These are phyloP conservation scores for Bimastos eiseni DNA, from an alignment of 2,888 invertebrate species.

Conservation along the genomic window DNA sequence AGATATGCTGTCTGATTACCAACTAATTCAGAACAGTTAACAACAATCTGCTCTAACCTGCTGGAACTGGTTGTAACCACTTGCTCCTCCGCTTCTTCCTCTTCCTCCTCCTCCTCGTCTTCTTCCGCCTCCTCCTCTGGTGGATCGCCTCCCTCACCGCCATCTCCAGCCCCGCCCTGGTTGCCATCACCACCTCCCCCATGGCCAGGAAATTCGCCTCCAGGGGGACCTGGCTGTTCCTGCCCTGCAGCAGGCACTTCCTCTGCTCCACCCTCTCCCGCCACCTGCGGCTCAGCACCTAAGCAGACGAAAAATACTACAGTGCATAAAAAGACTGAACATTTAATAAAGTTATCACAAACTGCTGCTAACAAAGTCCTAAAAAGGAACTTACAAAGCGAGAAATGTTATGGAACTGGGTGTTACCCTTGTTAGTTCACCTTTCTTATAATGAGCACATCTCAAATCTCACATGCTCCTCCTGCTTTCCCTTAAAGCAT, in stretches of 20 bases:
- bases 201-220: neutral
- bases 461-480: no score
- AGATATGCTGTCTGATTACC: neutral
- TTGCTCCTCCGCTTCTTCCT: neutral
- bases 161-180: constrained; percentile 18
- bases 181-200: constrained; percentile 14
- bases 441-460: no score
- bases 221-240: neutral
- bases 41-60: neutral
- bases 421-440: no score
- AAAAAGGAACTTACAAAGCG: neutral
- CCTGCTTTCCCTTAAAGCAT: no score
- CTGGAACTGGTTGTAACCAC: constrained; percentile 1
- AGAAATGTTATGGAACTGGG: no score
- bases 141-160: neutral
- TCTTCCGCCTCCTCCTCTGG: neutral
- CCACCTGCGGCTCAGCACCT: neutral
- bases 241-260: neutral
- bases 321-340: neutral
- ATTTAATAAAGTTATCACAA: neutral
- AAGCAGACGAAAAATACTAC: neutral
- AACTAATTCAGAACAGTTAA: neutral
- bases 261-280: neutral
- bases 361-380: neutral
- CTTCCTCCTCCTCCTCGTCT: neutral